These are phyloP conservation scores for Callocephalon fimbriatum DNA, from an alignment of 2,113 vertebrate genomes.

Conservation along the genomic window DNA sequence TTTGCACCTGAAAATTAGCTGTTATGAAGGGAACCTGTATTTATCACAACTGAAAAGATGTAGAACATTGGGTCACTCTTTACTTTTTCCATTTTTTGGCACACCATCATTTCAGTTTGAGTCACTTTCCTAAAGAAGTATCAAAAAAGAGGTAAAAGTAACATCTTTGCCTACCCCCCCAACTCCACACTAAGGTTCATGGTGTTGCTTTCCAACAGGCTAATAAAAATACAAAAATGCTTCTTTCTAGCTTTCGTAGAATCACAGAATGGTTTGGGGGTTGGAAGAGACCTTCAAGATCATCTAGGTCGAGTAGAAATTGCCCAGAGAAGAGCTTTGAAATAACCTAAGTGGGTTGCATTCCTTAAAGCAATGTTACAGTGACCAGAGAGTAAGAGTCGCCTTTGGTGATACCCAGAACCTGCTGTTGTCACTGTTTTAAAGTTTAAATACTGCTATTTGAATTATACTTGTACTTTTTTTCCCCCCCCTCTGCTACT, in stretches of 20 bases:
- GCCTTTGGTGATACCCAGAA: background rate
- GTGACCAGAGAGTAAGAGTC: background rate
- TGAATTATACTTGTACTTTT: background rate
- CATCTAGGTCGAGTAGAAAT: background rate
- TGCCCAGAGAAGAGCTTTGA: background rate
- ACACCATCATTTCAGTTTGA: background rate
- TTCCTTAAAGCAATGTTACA: background rate
- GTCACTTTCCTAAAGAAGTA: background rate
- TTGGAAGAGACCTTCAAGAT: background rate
- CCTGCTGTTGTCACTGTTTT: background rate
- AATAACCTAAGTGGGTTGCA: background rate
- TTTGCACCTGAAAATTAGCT: background rate
- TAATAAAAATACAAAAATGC: background rate
- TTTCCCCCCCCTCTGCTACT: background rate
- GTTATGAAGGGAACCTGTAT: background rate
- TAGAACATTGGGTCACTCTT: background rate
- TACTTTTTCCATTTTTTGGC: background rate
- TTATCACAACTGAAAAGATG: background rate
- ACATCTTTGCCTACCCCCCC: background rate
- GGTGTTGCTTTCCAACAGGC: background rate
- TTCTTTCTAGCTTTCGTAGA: background rate
- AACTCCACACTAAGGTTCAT: background rate
- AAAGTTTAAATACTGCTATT: background rate
- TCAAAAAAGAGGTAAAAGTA: background rate
- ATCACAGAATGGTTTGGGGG: background rate